Evolutionary conservation across 2,797 vertebrate genomes (phyloP).

Genomic region (Chaenodraco wilsoni): DNA sequence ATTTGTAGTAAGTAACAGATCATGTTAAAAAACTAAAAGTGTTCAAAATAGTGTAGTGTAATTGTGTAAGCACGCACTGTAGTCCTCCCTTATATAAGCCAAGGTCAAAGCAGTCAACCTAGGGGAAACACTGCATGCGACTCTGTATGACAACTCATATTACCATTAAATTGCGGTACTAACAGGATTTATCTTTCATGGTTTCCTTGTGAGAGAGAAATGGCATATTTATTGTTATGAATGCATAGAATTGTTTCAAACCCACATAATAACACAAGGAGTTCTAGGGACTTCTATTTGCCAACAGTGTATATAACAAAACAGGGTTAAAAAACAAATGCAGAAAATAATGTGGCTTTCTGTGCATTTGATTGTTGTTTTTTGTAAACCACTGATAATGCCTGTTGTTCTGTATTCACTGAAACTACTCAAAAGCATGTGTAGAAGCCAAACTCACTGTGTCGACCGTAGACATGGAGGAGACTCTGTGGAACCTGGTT

Average conservation of each 20-base stretch:
- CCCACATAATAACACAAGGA: neutral
- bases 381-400: neutral
- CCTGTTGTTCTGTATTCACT: neutral
- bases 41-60: no score
- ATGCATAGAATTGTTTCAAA: neutral
- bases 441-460: conserved; percentile 71
- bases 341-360: neutral
- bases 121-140: neutral
- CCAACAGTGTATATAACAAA: neutral
- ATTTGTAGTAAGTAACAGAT: no score
- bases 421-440: neutral
- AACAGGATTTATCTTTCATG: neutral
- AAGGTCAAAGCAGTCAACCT: no score
- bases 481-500: conserved; percentile 74
- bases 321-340: neutral
- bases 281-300: neutral
- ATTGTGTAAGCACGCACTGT: no score
- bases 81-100: no score
- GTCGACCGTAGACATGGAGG: conserved; percentile 79
- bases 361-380: neutral
- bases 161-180: neutral
- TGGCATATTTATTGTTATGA: neutral
- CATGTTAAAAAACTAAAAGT: no score
- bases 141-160: neutral
- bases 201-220: neutral